Conservation (phyloP, 2,113 vertebrate genomes). For the Tyrannus savana region DNA sequence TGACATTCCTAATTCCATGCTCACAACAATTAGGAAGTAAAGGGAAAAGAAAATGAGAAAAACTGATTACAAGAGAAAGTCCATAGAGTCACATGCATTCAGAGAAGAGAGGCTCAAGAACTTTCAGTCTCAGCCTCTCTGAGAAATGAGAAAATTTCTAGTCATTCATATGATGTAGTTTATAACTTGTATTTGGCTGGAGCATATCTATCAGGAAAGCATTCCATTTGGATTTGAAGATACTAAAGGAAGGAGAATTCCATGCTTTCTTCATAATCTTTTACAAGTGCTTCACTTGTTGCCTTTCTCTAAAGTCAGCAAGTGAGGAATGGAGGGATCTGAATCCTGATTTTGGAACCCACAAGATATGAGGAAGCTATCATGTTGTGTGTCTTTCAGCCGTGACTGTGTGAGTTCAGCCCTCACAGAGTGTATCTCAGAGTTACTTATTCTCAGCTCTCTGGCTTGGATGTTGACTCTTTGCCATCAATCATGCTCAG, state of each 20-base stretch:
- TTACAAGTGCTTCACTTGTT: accelerated
- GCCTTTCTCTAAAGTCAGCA: background rate
- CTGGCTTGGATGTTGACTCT: background rate
- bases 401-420: background rate
- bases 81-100: background rate
- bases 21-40: background rate
- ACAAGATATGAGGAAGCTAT: accelerated
- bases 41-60: background rate
- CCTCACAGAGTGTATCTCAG: background rate
- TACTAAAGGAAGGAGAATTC: background rate
- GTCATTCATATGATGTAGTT: background rate
- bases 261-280: background rate
- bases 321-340: background rate
- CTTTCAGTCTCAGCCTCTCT: background rate
- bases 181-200: background rate
- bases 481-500: background rate
- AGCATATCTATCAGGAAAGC: background rate
- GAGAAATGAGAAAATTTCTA: background rate
- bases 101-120: background rate
- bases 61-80: background rate
- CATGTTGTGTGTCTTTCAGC: accelerated
- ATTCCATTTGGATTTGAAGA: background rate
- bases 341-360: background rate
- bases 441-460: background rate
- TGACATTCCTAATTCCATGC: background rate